phyloP scores from a whole-genome alignment of 2,888 invertebrate species.

The Drosophila koepferae region DNA sequence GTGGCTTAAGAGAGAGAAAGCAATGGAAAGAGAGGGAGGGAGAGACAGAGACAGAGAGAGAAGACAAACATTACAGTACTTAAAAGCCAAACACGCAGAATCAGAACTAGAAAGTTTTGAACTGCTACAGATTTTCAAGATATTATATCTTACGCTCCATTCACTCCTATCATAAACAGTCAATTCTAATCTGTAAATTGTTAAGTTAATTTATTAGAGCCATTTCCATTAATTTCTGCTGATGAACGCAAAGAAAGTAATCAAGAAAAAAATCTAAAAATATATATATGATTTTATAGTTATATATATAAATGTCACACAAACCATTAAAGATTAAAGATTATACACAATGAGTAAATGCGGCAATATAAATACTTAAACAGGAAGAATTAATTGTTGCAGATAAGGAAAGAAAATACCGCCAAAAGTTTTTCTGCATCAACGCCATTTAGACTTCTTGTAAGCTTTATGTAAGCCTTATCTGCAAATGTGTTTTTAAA shows the following conservation, averaged over 20 bases:
- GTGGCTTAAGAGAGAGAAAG: not conserved
- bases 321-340: not conserved
- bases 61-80: not conserved
- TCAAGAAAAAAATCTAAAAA: not conserved
- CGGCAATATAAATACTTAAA: not conserved
- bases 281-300: not conserved
- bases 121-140: not conserved
- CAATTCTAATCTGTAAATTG: not conserved
- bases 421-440: not conserved
- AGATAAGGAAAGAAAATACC: not conserved
- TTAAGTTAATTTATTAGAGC: not conserved
- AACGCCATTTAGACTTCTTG: not conserved
- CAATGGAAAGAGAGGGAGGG: no score
- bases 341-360: not conserved
- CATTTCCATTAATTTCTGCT: not conserved
- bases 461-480: slow-evolving; percentile 21
- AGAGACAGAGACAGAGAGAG: not conserved
- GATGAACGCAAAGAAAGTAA: not conserved
- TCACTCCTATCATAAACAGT: not conserved
- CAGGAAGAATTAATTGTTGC: not conserved
- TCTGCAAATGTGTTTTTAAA: slow-evolving; percentile 28
- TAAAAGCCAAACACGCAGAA: not conserved
- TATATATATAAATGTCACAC: not conserved
- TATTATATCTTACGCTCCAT: not conserved
- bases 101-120: fast-evolving